Evolutionary conservation across 2,888 invertebrate species (phyloP), one percentile per base, ranked within the genome.

Genomic region (Erebia epiphron): DNA sequence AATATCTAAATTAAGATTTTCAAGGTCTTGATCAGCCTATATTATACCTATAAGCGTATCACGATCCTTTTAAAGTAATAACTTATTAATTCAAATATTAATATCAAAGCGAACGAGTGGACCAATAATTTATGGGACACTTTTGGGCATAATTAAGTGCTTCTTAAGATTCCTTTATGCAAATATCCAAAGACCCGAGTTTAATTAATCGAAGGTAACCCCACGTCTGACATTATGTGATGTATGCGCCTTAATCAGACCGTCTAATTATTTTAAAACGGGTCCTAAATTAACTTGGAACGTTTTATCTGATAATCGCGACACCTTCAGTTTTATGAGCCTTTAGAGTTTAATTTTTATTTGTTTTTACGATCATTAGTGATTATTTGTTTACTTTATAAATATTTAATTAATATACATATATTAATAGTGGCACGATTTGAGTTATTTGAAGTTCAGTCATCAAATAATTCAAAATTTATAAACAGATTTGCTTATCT

Each of bases 81-180:
- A 86, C 84, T 86, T 86, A 83, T 88, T 89, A 35, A 35, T 35
- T 35, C 35, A 35, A 35, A 35, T 35, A 35, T 35, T 35, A 35
- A 35, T 88, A 88, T 84, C 86, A 85, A 86, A 84, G 78, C 78
- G 78, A 73, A 76, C 75, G 78, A 77, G 78, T 74, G 69, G 70
- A 78, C 71, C 72, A 80, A 87, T 88, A 87, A 86, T 83, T 90
- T 86, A 88, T 82, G 76, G 76, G 75, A 79, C 80, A 84, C 84
- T 82, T 87, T 85, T 82, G 80, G 81, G 81, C 84, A 80, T 82
- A 86, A 79, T 77, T 76, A 86, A 88, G 83, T 80, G 90, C 90
- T 90, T 86, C 91, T 90, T 90, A 88, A 82, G 90, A 85, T 86
- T 82, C 84, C 84, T 88, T 87, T 87, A 91, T 89, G 92, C 89